A percentile compares a stretch with the other conserved stretches of the same genome.
Evolutionary conservation across 2,797 vertebrate species (phyloP).

Genomic region (Eremophila alpestris): DNA sequence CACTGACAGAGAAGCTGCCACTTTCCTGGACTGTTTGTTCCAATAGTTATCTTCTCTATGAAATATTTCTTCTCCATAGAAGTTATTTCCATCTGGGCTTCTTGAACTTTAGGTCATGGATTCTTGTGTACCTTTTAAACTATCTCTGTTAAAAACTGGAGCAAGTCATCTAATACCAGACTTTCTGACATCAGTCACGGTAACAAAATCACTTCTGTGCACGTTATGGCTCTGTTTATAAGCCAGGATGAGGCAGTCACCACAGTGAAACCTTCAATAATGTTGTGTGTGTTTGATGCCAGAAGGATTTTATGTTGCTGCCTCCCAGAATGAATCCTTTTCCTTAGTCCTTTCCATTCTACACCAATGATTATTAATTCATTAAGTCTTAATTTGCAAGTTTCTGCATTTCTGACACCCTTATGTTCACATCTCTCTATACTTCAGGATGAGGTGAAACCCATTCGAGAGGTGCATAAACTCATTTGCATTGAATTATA

Average conservation of each 20-base stretch:
- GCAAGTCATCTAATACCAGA: neutral
- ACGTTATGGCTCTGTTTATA: neutral
- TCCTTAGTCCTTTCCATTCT: neutral
- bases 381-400: neutral
- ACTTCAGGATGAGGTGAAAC: neutral
- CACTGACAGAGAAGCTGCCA: neutral
- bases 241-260: neutral
- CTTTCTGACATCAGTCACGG: neutral
- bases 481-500: neutral
- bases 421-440: neutral
- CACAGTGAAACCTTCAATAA: neutral
- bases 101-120: neutral
- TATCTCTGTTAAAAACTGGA: neutral
- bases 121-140: neutral
- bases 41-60: neutral
- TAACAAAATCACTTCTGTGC: neutral
- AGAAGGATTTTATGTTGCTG: neutral
- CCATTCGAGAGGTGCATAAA: neutral
- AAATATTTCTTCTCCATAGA: neutral
- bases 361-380: neutral
- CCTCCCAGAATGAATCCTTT: neutral
- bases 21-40: neutral
- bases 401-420: neutral
- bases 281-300: neutral
- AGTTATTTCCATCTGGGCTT: neutral